Evolutionary conservation across 2,797 vertebrate species (phyloP), one percentile per base, ranked within the genome.

Genomic region (Phaenicophaeus curvirostris): DNA sequence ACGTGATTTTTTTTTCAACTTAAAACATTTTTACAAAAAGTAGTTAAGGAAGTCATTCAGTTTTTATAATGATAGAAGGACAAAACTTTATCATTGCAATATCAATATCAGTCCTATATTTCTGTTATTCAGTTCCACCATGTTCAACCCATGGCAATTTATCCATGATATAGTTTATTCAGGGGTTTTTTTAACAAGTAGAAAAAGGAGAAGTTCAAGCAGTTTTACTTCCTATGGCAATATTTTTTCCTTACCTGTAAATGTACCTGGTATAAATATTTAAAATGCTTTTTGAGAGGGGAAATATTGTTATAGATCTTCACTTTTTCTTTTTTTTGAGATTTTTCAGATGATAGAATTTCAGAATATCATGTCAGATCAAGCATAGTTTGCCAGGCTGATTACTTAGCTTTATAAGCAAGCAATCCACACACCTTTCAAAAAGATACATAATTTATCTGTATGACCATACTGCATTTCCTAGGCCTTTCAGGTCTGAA

Each of bases 221-320:
- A 69, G 18, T 69, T 84, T 89, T 84, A 24, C 5, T 77, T 69
- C 15, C 25, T 58, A 25, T 37, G 9, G 5, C 15, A 58, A 4
- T 71, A 51, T 35, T 68, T 78, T 78, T 74, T 58, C 50, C 9
- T 28, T 37, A 41, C 58, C 5, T 55, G 17, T 77, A 81, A 89
- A 58, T 31, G 8, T 65, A 58, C 8, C 2, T 28, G 4, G 3
- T 33, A 48, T 14, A 59, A 63, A 28, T 6, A 73, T 48, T 55
- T 46, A 75, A 33, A 13, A 59, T 51, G 11, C 2, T 13, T 35
- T n/a, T 39, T 3, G 0, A 1, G 3, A 7, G 13, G 12, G 12
- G 7, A 3, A 37, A 75, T 42, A 27, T n/a, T n/a, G 6, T 63
- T 73, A 30, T 9, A 55, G 3, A 11, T 78, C 10, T 69, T 35